phyloP scores from a whole-genome alignment of 2,113 vertebrate genomes.

The Toxotes jaculatrix region DNA sequence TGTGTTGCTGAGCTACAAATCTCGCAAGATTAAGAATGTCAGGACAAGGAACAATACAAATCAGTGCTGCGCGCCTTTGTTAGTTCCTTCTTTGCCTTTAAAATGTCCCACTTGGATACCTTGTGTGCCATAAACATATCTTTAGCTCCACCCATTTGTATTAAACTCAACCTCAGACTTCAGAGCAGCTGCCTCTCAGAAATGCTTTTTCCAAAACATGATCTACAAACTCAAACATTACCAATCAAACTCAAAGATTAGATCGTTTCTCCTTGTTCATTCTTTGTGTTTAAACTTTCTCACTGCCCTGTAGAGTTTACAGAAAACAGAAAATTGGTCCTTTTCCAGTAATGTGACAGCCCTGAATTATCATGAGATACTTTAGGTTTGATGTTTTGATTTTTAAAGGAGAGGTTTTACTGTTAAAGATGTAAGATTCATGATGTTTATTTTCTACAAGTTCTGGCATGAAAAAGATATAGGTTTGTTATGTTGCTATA shows the following conservation, averaged over 20 bases:
- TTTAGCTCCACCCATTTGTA: background rate
- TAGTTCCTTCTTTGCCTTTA: background rate
- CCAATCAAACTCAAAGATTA: background rate
- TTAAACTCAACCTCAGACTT: background rate
- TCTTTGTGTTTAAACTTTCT: background rate
- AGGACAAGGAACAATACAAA: background rate
- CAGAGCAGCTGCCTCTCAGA: background rate
- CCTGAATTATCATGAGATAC: background rate
- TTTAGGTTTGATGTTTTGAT: background rate
- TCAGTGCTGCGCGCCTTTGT: background rate
- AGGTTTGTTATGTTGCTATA: background rate
- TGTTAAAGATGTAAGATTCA: background rate
- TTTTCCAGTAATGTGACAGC: background rate
- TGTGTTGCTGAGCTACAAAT: background rate
- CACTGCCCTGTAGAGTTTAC: background rate
- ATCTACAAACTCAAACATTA: conserved; percentile 4
- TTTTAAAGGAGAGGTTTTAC: background rate
- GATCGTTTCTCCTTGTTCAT: background rate
- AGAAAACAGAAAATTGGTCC: background rate
- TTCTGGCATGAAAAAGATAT: background rate
- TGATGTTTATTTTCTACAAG: background rate
- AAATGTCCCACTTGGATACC: background rate
- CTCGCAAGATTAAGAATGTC: background rate
- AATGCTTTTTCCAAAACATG: background rate
- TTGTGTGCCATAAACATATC: background rate